phyloP scores from a whole-genome alignment of 2,113 vertebrate genomes.

The Sylvilagus bachmani region DNA sequence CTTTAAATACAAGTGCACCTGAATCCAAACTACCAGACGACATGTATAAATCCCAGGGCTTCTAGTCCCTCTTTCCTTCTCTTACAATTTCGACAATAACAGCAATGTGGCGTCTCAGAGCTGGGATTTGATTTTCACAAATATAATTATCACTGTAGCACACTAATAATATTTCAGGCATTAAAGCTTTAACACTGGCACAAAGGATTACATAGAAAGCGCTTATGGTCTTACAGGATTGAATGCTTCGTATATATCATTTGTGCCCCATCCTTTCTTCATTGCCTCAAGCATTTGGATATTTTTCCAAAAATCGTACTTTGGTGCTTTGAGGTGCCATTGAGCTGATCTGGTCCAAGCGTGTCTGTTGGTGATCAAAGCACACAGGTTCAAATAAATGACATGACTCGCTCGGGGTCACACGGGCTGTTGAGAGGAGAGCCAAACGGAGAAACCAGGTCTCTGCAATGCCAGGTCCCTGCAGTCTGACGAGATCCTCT shows the following conservation, averaged over 20 bases:
- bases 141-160: neutral
- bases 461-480: neutral
- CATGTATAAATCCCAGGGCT: neutral
- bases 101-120: neutral
- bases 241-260: too few species aligned
- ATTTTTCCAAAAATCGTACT: neutral
- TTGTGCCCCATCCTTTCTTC: neutral
- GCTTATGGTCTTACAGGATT: neutral
- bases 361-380: neutral
- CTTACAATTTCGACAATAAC: neutral
- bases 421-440: neutral
- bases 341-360: neutral
- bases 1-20: slow-evolving; percentile 25
- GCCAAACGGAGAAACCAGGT: neutral
- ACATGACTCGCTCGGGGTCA: neutral
- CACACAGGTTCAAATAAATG: neutral
- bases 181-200: neutral
- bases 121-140: neutral
- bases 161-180: neutral
- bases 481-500: accelerated
- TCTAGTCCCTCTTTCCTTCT: neutral
- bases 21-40: neutral
- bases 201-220: neutral
- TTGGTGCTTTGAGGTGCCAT: neutral
- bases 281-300: neutral